Evolutionary conservation across 2,113 vertebrate genomes (phyloP).

Genomic region (Laticauda colubrina): DNA sequence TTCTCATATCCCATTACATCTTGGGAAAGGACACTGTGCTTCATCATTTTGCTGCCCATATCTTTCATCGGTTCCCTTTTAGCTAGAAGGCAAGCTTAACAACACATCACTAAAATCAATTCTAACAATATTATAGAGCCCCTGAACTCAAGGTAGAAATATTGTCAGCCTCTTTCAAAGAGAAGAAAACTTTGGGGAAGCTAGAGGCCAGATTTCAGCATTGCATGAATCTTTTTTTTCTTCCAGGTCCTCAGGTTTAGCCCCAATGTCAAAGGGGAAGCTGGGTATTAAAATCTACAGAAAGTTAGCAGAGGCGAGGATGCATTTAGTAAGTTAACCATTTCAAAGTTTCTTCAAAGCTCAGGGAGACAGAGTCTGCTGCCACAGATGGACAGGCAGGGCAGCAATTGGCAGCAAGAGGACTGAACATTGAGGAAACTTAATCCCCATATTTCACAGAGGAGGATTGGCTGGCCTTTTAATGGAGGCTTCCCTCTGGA

Average conservation of each 20-base stretch:
- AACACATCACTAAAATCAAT: background rate
- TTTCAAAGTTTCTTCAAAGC: background rate
- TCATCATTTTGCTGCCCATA: background rate
- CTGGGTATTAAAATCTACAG: background rate
- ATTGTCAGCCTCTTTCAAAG: background rate
- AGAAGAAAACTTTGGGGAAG: background rate
- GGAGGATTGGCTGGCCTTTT: accelerated
- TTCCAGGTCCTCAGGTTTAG: background rate
- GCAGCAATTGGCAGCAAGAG: background rate
- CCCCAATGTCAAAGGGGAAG: too few relatives aligned
- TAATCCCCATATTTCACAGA: background rate
- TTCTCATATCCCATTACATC: background rate
- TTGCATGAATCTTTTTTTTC: background rate
- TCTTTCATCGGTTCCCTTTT: background rate
- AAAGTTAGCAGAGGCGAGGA: background rate
- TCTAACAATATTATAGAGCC: background rate
- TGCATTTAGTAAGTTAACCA: background rate
- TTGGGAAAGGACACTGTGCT: background rate
- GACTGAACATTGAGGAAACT: accelerated
- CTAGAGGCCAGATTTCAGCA: background rate
- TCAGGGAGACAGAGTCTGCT: background rate
- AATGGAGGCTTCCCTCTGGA: background rate
- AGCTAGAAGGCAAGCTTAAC: background rate
- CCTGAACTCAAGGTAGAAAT: background rate
- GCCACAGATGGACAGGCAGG: background rate